Conservation (phyloP, 2,797 vertebrate species). For the Chloroceryle inda region DNA sequence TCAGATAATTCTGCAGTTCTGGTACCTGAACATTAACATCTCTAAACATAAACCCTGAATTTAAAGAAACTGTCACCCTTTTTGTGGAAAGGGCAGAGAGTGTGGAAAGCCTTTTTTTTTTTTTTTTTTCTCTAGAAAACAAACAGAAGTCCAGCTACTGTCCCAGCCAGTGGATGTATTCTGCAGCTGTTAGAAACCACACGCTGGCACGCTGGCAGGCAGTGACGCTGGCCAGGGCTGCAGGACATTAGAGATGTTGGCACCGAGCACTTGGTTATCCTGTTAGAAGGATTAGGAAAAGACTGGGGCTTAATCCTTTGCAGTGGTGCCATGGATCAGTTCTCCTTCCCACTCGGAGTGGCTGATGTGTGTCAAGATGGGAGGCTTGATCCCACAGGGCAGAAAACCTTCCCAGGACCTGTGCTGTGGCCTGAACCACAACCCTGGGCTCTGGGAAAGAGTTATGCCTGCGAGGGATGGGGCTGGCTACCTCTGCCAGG, state of each 20-base stretch:
- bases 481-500: neutral
- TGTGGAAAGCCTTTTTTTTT: neutral
- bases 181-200: neutral
- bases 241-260: constrained; percentile 24
- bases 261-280: constrained; percentile 24
- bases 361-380: neutral
- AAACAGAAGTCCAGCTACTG: neutral
- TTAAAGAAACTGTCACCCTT: neutral
- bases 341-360: neutral
- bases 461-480: rapidly evolving
- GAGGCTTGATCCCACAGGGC: neutral
- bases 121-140: neutral
- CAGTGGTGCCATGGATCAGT: neutral
- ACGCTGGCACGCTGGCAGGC: neutral
- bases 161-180: neutral
- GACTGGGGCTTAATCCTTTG: constrained; percentile 28
- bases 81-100: neutral
- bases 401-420: constrained; percentile 3
- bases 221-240: neutral
- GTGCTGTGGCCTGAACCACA: neutral
- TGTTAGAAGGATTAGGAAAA: constrained; percentile 58
- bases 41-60: neutral
- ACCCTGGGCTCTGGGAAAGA: neutral
- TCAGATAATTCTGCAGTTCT: neutral
- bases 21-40: neutral